A percentile compares a stretch with the other conserved stretches of the same genome.
Evolutionary conservation across 1,140 invertebrate species (phyloP).

Genomic region (Uloborus diversus): DNA sequence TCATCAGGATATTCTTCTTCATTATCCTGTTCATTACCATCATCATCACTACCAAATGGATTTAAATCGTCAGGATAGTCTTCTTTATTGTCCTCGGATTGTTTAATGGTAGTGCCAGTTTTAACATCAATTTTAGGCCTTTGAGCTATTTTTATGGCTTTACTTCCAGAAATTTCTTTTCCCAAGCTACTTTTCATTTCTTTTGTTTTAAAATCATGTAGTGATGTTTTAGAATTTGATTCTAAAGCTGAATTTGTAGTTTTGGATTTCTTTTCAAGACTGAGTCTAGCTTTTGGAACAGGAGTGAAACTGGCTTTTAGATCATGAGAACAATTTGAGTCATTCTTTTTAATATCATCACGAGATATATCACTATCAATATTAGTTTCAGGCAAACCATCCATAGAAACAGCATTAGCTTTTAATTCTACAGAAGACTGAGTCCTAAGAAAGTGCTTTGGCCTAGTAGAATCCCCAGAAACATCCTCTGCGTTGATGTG

Average conservation of each 20-base stretch:
- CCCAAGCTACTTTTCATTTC: no score
- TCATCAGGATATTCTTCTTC: conserved; percentile 59
- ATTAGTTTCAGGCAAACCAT: neutral
- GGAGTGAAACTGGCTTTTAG: neutral
- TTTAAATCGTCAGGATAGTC: conserved; percentile 52
- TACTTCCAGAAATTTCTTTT: no score
- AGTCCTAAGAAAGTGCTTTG: neutral
- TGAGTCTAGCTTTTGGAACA: conserved; percentile 5
- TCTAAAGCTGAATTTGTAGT: no score
- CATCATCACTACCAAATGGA: conserved; percentile 57
- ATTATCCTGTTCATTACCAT: conserved; percentile 61
- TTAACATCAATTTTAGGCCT: no score
- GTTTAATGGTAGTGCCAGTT: no score
- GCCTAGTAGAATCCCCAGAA: neutral
- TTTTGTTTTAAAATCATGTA: no score
- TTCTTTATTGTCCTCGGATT: no score
- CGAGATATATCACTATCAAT: no score
- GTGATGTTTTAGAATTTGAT: no score
- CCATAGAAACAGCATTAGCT: neutral
- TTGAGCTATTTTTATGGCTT: no score
- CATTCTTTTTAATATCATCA: neutral
- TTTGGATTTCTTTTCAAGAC: conserved; percentile 32
- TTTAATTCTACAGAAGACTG: neutral
- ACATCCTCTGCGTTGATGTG: neutral
- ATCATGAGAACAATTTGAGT: neutral